These are phyloP conservation scores for Drosophila hawaiiensis DNA, from an alignment of 2,888 invertebrate species.

Conservation along the genomic window DNA sequence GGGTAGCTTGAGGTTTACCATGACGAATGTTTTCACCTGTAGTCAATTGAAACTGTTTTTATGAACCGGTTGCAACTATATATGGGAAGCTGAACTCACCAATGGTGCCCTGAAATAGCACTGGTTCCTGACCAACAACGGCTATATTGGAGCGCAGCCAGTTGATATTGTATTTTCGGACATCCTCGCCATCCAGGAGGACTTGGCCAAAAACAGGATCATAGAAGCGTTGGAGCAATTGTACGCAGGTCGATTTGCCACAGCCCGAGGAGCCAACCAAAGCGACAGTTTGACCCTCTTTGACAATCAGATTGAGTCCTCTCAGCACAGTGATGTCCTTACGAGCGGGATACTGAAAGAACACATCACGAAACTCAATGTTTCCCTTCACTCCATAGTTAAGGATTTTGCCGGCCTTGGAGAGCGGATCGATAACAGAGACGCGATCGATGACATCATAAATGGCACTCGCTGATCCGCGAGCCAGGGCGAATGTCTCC, in stretches of 20 bases:
- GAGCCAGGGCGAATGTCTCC: slow-evolving; percentile 89
- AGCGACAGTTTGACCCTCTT: slow-evolving; percentile 89
- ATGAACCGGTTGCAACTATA: neutral
- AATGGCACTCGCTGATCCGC: slow-evolving; percentile 90
- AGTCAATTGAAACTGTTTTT: neutral
- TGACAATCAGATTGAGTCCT: slow-evolving; percentile 88
- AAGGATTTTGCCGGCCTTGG: slow-evolving; percentile 88
- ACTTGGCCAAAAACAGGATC: slow-evolving; percentile 88
- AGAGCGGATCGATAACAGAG: slow-evolving; percentile 90
- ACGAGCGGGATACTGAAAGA: slow-evolving; percentile 90
- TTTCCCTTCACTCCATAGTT: slow-evolving; percentile 87
- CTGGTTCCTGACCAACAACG: slow-evolving; percentile 94
- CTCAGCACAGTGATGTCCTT: slow-evolving; percentile 89
- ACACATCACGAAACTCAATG: slow-evolving; percentile 90
- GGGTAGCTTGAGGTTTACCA: slow-evolving; percentile 89
- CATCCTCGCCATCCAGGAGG: slow-evolving; percentile 87
- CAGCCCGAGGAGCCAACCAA: slow-evolving; percentile 91
- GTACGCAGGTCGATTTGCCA: slow-evolving; percentile 93
- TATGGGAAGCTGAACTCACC: slow-evolving; percentile 44
- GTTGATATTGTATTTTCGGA: slow-evolving; percentile 89
- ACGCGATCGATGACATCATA: slow-evolving; percentile 90
- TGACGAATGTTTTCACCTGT: slow-evolving; percentile 88
- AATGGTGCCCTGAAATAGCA: slow-evolving; percentile 92
- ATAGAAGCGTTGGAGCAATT: slow-evolving; percentile 89
- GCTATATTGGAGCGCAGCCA: slow-evolving; percentile 92